Conservation (phyloP, 2,888 invertebrate genomes). For the Drosophila recens region DNA sequence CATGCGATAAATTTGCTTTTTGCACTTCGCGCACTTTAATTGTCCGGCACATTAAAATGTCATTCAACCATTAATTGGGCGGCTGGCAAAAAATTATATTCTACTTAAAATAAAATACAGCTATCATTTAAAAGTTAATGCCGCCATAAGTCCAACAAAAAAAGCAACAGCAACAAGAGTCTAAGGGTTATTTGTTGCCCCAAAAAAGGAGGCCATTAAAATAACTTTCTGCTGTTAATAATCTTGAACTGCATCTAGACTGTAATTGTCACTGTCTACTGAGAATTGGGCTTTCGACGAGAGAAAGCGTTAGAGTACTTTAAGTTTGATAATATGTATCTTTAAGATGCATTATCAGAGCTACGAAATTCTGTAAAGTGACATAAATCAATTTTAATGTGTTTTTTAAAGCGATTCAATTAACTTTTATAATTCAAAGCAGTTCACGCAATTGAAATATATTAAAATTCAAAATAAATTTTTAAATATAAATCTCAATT, state of each 20-base stretch:
- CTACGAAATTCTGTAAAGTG: not conserved
- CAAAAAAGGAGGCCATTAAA: slow-evolving; percentile 11
- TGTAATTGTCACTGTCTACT: not conserved
- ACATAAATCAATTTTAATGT: slow-evolving; percentile 9
- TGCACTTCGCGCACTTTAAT: slow-evolving; percentile 58
- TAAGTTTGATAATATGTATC: slow-evolving; percentile 2
- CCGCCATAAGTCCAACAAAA: slow-evolving; percentile 28
- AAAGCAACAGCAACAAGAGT: slow-evolving; percentile 11
- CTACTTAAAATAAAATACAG: slow-evolving; percentile 66
- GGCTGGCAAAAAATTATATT: slow-evolving; percentile 53
- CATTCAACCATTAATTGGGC: slow-evolving; percentile 75
- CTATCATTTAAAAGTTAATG: slow-evolving; percentile 64
- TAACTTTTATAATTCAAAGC: slow-evolving; percentile 3
- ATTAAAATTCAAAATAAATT: not conserved
- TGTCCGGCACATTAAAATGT: slow-evolving; percentile 73
- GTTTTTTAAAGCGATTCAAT: slow-evolving; percentile 8
- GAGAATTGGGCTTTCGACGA: slow-evolving; percentile 1
- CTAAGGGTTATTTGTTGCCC: slow-evolving; percentile 7
- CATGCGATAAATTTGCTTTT: slow-evolving; percentile 54
- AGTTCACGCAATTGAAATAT: slow-evolving; percentile 1
- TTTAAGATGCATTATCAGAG: slow-evolving; percentile 1
- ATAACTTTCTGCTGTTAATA: slow-evolving; percentile 4
- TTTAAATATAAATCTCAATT: slow-evolving; percentile 8
- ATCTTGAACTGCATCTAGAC: slow-evolving; percentile 3
- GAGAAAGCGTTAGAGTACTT: not conserved